Base-by-base conservation (phyloP, 2,888 invertebrate species). In the Athalia rosae region DNA sequence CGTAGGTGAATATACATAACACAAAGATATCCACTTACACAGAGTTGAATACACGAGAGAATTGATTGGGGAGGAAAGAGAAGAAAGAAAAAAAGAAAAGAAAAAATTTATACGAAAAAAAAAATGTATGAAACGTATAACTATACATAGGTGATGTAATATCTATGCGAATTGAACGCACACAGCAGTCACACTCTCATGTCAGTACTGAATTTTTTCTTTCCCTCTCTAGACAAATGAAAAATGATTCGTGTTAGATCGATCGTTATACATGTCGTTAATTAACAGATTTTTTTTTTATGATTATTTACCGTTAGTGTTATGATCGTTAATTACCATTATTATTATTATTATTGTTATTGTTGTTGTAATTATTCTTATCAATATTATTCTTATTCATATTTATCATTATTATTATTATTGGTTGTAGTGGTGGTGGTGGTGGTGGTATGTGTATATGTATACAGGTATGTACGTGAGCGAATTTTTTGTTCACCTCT, bases 401-500 rank as follows among this genome's bases (percentile, higher is more conserved):
- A 41, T 15, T 47, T 64, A 41, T 53, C 4, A 8, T 53, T 11
- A 3, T 11, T 53, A 53, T n/a, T n/a, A 11, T 11, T 28, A 28
- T 28, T 28, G 28, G 28, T 28, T 28, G 28, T 28, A 28, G 28
- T 28, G n/a, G n/a, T n/a, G 28, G 28, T 28, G n/a, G n/a, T n/a
- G n/a, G n/a, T n/a, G 47, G 5, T 11, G n/a, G 47, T 62, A n/a
- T 8, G 58, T 59, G 64, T 56, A 50, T 62, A 62, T 59, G 62
- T 71, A 76, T 48, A 79, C 77, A 81, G 77, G 79, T 81, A 76
- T 79, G 79, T 79, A 79, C 73, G 79, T 81, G 69, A 80, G 80
- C 83, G 64, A 69, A 64, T 77, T 79, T 66, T 77, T 4, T 5
- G 28, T 28, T 28, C 28, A 28, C 28, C 28, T 1, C 28, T 28